Conservation (phyloP, 1,140 invertebrate species). For the Cyrtorhinus lividipennis region DNA sequence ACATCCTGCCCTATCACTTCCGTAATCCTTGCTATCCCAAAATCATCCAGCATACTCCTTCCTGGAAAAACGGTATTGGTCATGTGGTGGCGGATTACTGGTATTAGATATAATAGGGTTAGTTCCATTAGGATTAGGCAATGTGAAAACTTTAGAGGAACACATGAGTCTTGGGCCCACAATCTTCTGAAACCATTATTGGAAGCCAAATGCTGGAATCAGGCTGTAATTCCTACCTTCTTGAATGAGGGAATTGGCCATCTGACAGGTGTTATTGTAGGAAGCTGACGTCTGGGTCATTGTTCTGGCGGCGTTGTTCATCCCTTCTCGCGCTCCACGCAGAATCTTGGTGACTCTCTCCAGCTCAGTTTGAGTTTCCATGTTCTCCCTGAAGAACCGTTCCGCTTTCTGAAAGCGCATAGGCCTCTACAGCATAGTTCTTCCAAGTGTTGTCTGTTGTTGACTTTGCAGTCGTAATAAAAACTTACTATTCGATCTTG, state of each 20-base stretch:
- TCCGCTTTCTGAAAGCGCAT: constrained; percentile 39
- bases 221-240: too few relatives aligned
- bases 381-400: constrained; percentile 39
- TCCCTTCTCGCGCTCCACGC: constrained; percentile 21
- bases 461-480: neutral
- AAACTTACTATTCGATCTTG: constrained; percentile 56
- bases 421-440: too few relatives aligned
- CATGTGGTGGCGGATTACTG: too few relatives aligned
- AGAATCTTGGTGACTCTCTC: constrained; percentile 38
- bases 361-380: constrained; percentile 37
- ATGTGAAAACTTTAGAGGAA: too few relatives aligned
- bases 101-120: too few relatives aligned
- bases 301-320: constrained; percentile 24
- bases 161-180: too few relatives aligned
- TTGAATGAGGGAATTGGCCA: constrained; percentile 30
- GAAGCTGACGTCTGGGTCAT: constrained; percentile 22
- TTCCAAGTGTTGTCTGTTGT: neutral
- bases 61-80: constrained; percentile 18
- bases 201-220: too few relatives aligned
- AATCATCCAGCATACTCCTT: constrained; percentile 23
- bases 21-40: constrained; percentile 17
- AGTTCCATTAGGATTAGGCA: too few relatives aligned
- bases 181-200: too few relatives aligned
- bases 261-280: constrained; percentile 28
- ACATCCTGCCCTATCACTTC: constrained; percentile 35